phyloP scores from a whole-genome alignment of 2,888 invertebrate species.

The Ctenicera cuprea region DNA sequence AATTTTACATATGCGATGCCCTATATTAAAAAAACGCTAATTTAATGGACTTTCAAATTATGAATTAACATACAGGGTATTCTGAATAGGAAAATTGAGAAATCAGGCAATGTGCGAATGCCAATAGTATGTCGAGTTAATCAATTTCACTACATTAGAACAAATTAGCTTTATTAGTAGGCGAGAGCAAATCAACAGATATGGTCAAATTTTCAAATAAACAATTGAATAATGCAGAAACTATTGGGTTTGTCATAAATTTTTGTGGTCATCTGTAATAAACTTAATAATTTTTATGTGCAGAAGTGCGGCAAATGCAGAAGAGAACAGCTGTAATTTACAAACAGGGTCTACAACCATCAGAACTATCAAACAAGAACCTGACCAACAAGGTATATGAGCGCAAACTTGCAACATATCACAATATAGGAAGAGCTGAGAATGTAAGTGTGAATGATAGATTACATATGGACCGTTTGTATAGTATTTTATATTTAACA shows the following conservation, averaged over 20 bases:
- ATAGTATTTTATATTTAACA: conserved; percentile 68
- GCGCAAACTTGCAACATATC: conserved; percentile 65
- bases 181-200: no score
- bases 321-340: conserved; percentile 40
- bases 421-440: conserved; percentile 63
- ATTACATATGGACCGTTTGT: conserved; percentile 62
- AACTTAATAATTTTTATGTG: not conserved
- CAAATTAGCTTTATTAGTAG: no score
- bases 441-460: conserved; percentile 65
- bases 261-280: not conserved
- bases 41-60: no score
- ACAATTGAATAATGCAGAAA: no score
- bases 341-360: conserved; percentile 49
- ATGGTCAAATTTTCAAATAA: no score
- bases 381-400: conserved; percentile 55
- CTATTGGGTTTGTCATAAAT: not conserved
- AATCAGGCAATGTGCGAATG: no score
- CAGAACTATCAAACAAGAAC: conserved; percentile 45
- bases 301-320: conserved; percentile 41
- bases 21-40: no score
- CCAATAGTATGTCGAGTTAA: no score
- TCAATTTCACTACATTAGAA: no score
- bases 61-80: no score
- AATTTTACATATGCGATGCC: no score
- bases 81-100: no score